Conservation (phyloP, 2,797 vertebrate genomes). For the Acipenser transmontanus region DNA sequence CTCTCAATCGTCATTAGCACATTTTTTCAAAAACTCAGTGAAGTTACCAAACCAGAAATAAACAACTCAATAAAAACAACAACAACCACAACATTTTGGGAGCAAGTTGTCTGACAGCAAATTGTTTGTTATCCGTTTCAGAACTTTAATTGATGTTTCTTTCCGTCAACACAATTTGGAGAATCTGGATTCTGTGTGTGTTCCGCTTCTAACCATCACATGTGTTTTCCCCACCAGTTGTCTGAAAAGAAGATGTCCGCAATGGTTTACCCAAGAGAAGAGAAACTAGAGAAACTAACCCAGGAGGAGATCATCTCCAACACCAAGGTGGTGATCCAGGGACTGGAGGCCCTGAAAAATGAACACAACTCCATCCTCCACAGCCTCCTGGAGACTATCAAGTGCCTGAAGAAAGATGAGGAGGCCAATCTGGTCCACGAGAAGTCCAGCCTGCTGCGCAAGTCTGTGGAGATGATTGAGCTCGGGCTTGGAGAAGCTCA, state of each 20-base stretch:
- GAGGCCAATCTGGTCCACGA: slow-evolving; percentile 93
- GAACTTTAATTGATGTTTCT: too few relatives aligned
- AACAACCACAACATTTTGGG: too few relatives aligned
- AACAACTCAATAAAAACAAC: too few relatives aligned
- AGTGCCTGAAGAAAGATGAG: slow-evolving; percentile 96
- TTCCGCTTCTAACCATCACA: background rate
- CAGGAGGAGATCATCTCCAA: slow-evolving; percentile 98
- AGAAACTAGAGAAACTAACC: slow-evolving; percentile 88
- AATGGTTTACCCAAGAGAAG: slow-evolving; percentile 84
- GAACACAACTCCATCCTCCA: slow-evolving; percentile 97
- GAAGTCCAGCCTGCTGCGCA: slow-evolving; percentile 88
- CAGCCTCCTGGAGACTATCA: slow-evolving; percentile 92
- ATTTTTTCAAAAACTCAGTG: too few relatives aligned
- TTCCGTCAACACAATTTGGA: too few relatives aligned
- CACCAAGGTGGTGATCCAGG: slow-evolving; percentile 94
- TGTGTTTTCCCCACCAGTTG: slow-evolving; percentile 36
- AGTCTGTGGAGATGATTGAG: slow-evolving; percentile 96
- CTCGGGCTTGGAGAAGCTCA: slow-evolving; percentile 93
- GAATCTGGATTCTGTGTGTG: background rate
- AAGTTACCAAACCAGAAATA: too few relatives aligned
- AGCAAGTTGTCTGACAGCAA: too few relatives aligned
- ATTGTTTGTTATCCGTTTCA: too few relatives aligned
- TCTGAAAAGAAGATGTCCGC: slow-evolving; percentile 72
- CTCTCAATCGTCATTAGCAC: too few relatives aligned
- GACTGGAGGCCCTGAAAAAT: slow-evolving; percentile 91